Percentiles rank a stretch among this genome's conserved stretches.
Conservation (phyloP, 2,888 invertebrate species). For the Apotomis capreana region DNA sequence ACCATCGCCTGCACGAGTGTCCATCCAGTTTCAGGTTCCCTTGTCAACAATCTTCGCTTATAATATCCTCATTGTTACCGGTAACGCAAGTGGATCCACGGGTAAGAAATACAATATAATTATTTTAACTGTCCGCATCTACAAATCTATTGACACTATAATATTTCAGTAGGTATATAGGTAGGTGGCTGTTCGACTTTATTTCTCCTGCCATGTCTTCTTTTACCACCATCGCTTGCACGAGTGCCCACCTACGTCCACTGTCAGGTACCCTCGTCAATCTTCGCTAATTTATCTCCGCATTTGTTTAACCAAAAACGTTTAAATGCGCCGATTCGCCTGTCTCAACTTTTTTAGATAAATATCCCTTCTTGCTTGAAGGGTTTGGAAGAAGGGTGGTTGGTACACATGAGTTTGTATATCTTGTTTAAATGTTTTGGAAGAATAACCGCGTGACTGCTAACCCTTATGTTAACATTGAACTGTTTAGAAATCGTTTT, state of each 20-base stretch:
- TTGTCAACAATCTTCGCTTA: too few species aligned
- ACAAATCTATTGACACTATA: too few species aligned
- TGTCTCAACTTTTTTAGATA: slow-evolving; percentile 70
- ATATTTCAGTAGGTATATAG: too few species aligned
- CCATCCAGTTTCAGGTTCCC: too few species aligned
- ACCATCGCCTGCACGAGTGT: too few species aligned
- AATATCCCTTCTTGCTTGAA: slow-evolving; percentile 58
- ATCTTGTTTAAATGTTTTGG: slow-evolving; percentile 8
- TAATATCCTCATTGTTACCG: too few species aligned
- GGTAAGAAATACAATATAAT: too few species aligned
- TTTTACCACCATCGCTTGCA: slow-evolving; percentile 4
- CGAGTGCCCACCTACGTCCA: slow-evolving; percentile 51
- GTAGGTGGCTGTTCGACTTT: too few species aligned
- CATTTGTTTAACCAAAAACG: slow-evolving; percentile 79
- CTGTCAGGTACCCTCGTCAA: slow-evolving; percentile 76
- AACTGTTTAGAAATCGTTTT: not conserved
- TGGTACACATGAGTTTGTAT: slow-evolving; percentile 8
- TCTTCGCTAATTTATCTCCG: slow-evolving; percentile 75
- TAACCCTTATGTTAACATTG: not conserved
- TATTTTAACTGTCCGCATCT: too few species aligned
- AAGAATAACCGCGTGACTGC: not conserved
- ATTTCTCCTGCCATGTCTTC: not conserved
- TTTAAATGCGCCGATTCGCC: slow-evolving; percentile 72
- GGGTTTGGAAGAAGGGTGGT: slow-evolving; percentile 30
- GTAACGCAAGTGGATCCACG: too few species aligned